Evolutionary conservation across 2,888 invertebrate species (phyloP).

Genomic region (Dasysyrphus tricinctus): DNA sequence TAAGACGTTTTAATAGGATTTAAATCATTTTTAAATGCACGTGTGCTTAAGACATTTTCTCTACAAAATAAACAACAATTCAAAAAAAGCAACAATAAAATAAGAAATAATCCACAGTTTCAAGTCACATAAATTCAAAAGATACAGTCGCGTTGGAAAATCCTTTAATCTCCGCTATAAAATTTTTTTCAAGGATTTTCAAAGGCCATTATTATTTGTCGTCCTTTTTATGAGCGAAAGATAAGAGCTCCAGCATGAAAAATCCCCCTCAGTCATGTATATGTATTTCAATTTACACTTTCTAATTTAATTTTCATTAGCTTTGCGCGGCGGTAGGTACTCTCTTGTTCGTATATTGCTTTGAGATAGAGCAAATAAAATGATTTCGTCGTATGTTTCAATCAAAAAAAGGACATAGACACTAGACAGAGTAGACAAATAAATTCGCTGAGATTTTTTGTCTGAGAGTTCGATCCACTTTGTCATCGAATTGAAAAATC

Average conservation of each 20-base stretch:
- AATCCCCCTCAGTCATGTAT: neutral
- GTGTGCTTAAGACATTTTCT: constrained; percentile 49
- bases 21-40: constrained; percentile 70
- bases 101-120: constrained; percentile 28
- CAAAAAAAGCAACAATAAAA: constrained; percentile 14
- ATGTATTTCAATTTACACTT: constrained; percentile 60
- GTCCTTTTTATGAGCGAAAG: constrained; percentile 25
- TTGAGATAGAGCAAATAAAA: neutral
- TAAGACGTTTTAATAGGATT: constrained; percentile 60
- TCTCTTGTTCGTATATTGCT: neutral
- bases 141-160: neutral
- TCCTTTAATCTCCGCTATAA: constrained; percentile 5
- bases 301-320: constrained; percentile 60
- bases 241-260: constrained; percentile 30
- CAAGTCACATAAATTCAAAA: constrained; percentile 52
- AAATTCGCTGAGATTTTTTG: neutral
- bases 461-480: constrained; percentile 26
- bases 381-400: neutral
- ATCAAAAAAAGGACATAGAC: constrained; percentile 34
- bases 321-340: neutral
- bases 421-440: neutral
- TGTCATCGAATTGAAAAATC: constrained; percentile 62
- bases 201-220: constrained; percentile 29
- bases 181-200: constrained; percentile 5
- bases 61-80: neutral